A percentile compares a stretch with the other conserved stretches of the same genome.
These are phyloP conservation scores for Leucophenga maculata DNA, from an alignment of 2,888 invertebrate genomes.

Conservation along the genomic window DNA sequence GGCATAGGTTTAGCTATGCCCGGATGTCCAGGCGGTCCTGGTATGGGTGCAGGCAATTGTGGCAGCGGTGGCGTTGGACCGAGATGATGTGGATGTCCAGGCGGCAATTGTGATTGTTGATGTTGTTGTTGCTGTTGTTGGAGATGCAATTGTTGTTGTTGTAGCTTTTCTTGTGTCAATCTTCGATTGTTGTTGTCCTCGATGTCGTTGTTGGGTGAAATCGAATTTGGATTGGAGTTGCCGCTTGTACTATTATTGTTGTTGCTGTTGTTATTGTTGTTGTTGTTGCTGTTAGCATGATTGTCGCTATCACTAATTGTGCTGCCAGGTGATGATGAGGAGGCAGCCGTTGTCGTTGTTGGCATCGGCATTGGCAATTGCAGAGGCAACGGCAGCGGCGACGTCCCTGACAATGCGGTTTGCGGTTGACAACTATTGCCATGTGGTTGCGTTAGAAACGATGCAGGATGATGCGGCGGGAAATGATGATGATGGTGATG, in stretches of 20 bases:
- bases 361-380: conserved; percentile 40
- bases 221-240: conserved; percentile 26
- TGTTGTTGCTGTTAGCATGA: conserved; percentile 64
- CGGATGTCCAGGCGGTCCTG: conserved; percentile 53
- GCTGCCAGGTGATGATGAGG: conserved; percentile 72
- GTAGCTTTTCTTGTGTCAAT: conserved; percentile 65
- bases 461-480: conserved; percentile 68
- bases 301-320: conserved; percentile 73
- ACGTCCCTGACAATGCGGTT: conserved; percentile 66
- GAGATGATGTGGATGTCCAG: conserved; percentile 33
- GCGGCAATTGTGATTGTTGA: conserved; percentile 39
- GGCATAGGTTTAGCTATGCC: conserved; percentile 88
- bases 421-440: conserved; percentile 73
- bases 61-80: conserved; percentile 29
- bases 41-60: conserved; percentile 44
- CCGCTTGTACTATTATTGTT: conserved; percentile 47
- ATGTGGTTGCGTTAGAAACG: conserved; percentile 69
- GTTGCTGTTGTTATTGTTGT: conserved; percentile 54
- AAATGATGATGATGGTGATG: conserved; percentile 56
- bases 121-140: conserved; percentile 32
- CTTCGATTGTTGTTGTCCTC: conserved; percentile 70
- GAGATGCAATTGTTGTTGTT: conserved; percentile 48
- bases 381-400: conserved; percentile 36
- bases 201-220: conserved; percentile 39
- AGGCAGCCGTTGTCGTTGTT: conserved; percentile 60